Conservation (phyloP, 92 coral and sea anemone genomes). For the Phenganax subtilis region DNA sequence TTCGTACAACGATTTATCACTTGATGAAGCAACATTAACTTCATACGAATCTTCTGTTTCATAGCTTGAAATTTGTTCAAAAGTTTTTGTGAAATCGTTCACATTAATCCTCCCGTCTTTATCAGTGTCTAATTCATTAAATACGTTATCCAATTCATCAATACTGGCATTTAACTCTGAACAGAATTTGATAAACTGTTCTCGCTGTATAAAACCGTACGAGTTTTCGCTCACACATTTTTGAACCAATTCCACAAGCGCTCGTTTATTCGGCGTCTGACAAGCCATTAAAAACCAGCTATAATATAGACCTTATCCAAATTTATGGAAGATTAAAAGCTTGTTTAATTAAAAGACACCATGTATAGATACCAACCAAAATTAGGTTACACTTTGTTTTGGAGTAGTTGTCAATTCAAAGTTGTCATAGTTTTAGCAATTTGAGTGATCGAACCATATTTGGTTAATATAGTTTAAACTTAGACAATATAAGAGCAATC, state of each 20-base stretch:
- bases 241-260: constrained; percentile 13
- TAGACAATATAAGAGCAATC: constrained; percentile 12
- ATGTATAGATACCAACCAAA: not conserved
- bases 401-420: not conserved
- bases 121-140: constrained; percentile 77
- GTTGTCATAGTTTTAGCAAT: no score
- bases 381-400: not conserved
- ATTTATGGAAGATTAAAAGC: no score
- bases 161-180: constrained; percentile 62
- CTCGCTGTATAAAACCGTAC: constrained; percentile 67
- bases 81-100: constrained; percentile 68
- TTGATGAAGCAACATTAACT: not conserved
- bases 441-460: constrained; percentile 22
- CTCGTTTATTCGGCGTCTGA: constrained; percentile 18
- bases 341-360: no score
- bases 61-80: constrained; percentile 62
- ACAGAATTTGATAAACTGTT: constrained; percentile 68
- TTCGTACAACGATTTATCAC: constrained; percentile 30
- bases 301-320: no score
- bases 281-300: not conserved
- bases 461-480: constrained; percentile 7
- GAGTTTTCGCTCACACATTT: constrained; percentile 21
- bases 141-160: constrained; percentile 58
- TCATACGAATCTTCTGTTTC: not conserved
- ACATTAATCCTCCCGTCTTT: constrained; percentile 74